Conservation (phyloP, 1,140 invertebrate species). For the Musca vetustissima region DNA sequence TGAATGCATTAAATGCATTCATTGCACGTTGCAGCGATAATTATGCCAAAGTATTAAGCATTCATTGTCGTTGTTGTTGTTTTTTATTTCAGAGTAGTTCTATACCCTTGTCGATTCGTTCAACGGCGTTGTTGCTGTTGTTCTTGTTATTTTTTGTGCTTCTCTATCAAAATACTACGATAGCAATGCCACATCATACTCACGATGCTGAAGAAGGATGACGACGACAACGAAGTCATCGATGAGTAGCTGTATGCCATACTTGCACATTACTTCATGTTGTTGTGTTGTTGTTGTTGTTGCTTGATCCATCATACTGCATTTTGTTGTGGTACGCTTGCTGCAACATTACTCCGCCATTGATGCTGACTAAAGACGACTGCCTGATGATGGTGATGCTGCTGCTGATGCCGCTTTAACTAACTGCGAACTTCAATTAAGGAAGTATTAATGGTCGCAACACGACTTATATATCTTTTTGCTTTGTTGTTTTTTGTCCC, state of each 20-base stretch:
- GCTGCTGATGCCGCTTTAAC: neutral
- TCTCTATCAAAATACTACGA: neutral
- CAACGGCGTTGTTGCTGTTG: neutral
- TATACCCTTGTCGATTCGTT: neutral
- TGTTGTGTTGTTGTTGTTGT: too few species aligned
- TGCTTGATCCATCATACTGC: too few species aligned
- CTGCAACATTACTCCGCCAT: too few species aligned
- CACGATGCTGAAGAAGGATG: too few species aligned
- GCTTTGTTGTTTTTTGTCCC: too few species aligned
- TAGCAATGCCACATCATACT: too few species aligned
- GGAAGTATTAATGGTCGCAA: conserved; percentile 23
- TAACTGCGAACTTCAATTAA: conserved; percentile 24
- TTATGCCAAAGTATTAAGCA: conserved; percentile 21
- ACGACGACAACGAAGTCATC: too few species aligned
- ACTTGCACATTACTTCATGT: too few species aligned
- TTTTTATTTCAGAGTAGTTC: neutral
- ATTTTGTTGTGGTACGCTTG: too few species aligned
- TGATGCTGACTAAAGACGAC: neutral
- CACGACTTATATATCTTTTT: conserved; percentile 11
- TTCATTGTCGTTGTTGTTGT: neutral
- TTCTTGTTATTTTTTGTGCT: neutral
- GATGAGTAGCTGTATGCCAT: too few species aligned
- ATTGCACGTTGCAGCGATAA: conserved; percentile 22
- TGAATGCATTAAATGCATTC: conserved; percentile 14
- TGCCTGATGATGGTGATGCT: neutral